Conservation (phyloP, 2,888 invertebrate species). For the Ceriagrion tenellum region DNA sequence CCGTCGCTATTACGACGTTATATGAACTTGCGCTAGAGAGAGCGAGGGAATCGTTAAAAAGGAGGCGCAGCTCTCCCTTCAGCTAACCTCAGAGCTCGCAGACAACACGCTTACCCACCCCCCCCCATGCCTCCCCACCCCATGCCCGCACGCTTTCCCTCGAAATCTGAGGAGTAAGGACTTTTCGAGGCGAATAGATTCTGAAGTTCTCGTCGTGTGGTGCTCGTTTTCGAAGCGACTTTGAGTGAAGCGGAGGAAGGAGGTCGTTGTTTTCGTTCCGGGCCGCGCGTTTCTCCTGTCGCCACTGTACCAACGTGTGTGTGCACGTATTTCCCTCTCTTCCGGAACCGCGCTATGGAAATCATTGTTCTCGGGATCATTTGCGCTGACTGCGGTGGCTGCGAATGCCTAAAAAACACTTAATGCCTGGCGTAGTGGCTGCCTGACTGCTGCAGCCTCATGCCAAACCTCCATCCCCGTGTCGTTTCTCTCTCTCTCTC, state of each 20-base stretch:
- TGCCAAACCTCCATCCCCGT: background rate
- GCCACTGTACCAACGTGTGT: background rate
- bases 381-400: conserved; percentile 33
- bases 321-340: no score
- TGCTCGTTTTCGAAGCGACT: no score
- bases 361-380: conserved; percentile 30
- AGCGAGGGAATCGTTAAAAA: background rate
- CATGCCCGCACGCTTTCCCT: background rate
- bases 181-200: background rate
- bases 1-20: background rate
- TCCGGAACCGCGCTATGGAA: conserved; percentile 14
- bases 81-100: background rate
- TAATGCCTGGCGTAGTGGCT: conserved; percentile 12
- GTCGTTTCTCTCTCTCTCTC: background rate
- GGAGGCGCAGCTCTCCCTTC: background rate
- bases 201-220: background rate
- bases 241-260: no score
- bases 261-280: conserved; percentile 5
- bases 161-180: conserved; percentile 12
- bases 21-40: background rate
- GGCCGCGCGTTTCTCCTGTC: background rate
- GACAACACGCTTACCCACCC: background rate
- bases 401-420: conserved; percentile 37
- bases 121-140: background rate
- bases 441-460: background rate